Base-by-base conservation (phyloP, 2,888 invertebrate genomes). In the Microdon myrmicae region DNA sequence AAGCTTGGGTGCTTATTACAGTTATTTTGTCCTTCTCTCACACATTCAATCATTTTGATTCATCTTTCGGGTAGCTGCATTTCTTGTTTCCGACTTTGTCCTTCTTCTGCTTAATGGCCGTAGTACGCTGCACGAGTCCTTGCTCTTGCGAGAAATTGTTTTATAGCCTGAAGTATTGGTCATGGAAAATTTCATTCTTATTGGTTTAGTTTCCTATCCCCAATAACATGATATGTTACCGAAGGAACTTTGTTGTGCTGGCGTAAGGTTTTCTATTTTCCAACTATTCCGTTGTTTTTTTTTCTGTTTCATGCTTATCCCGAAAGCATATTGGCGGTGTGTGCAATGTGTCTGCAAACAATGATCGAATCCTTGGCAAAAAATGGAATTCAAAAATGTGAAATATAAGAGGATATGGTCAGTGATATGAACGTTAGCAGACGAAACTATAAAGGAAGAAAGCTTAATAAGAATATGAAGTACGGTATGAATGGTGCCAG, bases 111-210 rank as follows among this genome's bases (percentile, higher is more conserved):
- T n/a, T 9, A n/a, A 1, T 35, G 34, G 35, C n/a, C n/a, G n/a
- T n/a, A 19, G 35, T 2, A 29, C 28, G 17, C 16, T 5, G 29
- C 37, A 39, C 56, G 56, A 39, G 51, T 56, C 56, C 61, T 51
- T 56, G 56, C 45, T 45, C 43, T 56, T 20, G 47, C 28, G n/a
- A 7, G 37, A 56, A 64, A 64, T 58, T 58, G 64, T 43, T 64
- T 64, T 64, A 64, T 64, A 47, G 51, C 64, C 45, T 38, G 51
- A 47, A 53, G 64, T 64, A 64, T 58, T 64, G 58, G 64, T 64
- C 64, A 64, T 58, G 47, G 37, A 53, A 37, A 53, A 53, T 53
- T 64, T 64, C 45, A 4, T 38, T 39, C 34, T 35, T 51, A 31
- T 29, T 35, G 25, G 37, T 23, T 23, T 43, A 16, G 19, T 20